Evolutionary conservation across 2,797 vertebrate genomes (phyloP).

Genomic region (Sarcophilus harrisii): DNA sequence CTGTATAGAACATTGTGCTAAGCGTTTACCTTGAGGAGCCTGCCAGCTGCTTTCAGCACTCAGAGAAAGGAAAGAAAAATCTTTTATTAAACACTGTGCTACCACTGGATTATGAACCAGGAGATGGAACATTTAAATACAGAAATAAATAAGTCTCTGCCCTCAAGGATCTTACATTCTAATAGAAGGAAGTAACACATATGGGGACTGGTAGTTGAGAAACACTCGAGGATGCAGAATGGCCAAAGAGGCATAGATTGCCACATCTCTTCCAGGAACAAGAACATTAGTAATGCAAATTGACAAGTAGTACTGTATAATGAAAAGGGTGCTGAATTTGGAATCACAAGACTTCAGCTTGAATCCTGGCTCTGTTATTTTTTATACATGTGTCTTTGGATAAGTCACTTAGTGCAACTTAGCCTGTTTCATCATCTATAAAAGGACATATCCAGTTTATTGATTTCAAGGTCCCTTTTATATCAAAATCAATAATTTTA

Average conservation of each 20-base stretch:
- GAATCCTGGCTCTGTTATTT: not conserved
- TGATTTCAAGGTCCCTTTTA: not conserved
- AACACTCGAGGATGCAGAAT: not conserved
- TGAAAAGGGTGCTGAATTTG: not conserved
- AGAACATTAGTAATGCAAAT: not conserved
- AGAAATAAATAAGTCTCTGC: not conserved
- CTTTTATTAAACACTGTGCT: not conserved
- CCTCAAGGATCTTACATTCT: not conserved
- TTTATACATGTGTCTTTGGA: not conserved
- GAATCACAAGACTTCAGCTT: not conserved
- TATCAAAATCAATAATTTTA: not conserved
- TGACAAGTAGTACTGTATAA: not conserved
- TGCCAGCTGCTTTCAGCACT: not conserved
- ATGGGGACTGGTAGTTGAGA: not conserved
- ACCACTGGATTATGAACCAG: not conserved
- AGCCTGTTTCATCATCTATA: not conserved
- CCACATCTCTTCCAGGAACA: not conserved
- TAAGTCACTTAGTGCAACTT: not conserved
- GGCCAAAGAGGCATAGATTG: not conserved
- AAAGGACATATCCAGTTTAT: not conserved
- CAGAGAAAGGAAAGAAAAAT: not conserved
- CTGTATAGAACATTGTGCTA: not conserved
- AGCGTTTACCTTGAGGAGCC: not conserved
- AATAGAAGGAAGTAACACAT: not conserved
- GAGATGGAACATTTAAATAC: not conserved